Evolutionary conservation across 2,113 vertebrate genomes (phyloP).

Genomic region (human): DNA sequence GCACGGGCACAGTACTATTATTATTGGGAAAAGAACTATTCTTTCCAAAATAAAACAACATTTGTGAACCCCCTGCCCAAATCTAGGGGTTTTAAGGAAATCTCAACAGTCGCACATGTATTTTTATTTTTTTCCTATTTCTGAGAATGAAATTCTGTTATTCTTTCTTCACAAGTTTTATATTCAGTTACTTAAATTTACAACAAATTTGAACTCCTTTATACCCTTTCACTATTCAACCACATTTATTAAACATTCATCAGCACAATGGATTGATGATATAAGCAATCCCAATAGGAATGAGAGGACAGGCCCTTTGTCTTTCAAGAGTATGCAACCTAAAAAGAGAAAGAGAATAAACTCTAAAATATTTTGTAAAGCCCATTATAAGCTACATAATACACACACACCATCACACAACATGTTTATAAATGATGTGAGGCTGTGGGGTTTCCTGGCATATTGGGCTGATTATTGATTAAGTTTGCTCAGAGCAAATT

Average conservation of each 20-base stretch:
- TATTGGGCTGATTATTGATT: neutral
- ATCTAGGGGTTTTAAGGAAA: neutral
- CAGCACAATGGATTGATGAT: neutral
- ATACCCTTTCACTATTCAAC: neutral
- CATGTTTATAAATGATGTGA: neutral
- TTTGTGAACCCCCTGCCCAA: neutral
- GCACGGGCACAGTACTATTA: neutral
- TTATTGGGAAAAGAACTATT: neutral
- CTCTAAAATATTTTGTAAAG: neutral
- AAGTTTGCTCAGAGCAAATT: neutral
- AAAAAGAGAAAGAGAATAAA: neutral
- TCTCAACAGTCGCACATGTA: neutral
- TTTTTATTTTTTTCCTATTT: conserved; percentile 11
- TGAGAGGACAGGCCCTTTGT: neutral
- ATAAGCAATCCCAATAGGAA: neutral
- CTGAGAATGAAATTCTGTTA: neutral
- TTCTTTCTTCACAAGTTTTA: neutral
- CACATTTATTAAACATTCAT: neutral
- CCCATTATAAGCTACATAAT: neutral
- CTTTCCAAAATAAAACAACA: neutral
- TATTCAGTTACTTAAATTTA: neutral
- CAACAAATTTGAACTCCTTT: neutral
- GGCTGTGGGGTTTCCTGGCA: neutral
- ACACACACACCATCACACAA: neutral
- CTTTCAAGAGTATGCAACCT: neutral